These are phyloP conservation scores for Luehdorfia chinensis DNA, from an alignment of 1,140 invertebrate species.

Conservation along the genomic window DNA sequence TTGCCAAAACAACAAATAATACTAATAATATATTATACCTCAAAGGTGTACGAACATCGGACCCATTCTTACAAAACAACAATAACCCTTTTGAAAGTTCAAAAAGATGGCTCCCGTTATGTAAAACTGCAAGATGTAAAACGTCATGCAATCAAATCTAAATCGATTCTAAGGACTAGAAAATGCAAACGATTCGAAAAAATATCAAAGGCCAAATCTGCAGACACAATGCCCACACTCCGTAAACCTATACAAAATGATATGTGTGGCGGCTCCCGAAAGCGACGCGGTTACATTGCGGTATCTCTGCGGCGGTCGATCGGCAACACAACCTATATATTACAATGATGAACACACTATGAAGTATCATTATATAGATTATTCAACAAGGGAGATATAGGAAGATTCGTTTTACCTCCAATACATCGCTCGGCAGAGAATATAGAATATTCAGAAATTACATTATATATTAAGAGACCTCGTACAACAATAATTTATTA, in stretches of 20 bases:
- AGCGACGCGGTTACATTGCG: slow-evolving; percentile 27
- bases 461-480: slow-evolving; percentile 42
- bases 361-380: slow-evolving; percentile 41
- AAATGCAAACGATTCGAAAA: slow-evolving; percentile 67
- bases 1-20: background rate
- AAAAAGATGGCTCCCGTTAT: background rate
- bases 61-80: slow-evolving; percentile 17
- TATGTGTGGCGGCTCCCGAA: slow-evolving; percentile 48
- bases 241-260: slow-evolving; percentile 42
- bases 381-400: slow-evolving; percentile 41
- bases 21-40: background rate
- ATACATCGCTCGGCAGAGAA: slow-evolving; percentile 33
- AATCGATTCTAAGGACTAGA: slow-evolving; percentile 66
- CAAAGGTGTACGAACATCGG: slow-evolving; percentile 27
- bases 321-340: slow-evolving; percentile 24
- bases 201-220: slow-evolving; percentile 29
- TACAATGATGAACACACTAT: slow-evolving; percentile 41
- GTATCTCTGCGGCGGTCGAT: slow-evolving; percentile 19
- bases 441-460: slow-evolving; percentile 22
- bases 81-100: slow-evolving; percentile 21
- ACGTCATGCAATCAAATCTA: slow-evolving; percentile 44
- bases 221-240: too few species aligned
- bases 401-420: slow-evolving; percentile 22
- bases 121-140: slow-evolving; percentile 35
- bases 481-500: slow-evolving; percentile 53